Conservation (phyloP, 2,888 invertebrate species). For the Electrophaes corylata region DNA sequence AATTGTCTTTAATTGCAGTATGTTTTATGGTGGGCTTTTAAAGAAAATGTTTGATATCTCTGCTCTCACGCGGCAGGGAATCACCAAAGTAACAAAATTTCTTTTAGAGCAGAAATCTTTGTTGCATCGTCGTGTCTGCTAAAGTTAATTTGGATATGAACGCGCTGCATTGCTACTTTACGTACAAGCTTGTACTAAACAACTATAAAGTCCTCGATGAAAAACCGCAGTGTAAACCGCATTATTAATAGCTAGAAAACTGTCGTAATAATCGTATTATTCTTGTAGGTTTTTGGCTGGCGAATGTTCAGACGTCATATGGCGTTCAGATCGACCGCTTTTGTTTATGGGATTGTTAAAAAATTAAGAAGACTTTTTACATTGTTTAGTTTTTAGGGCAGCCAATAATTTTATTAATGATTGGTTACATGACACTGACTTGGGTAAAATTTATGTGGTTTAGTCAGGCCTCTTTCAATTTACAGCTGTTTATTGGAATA, state of each 20-base stretch:
- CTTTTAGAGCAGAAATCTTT: conserved; percentile 62
- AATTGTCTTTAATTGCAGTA: conserved; percentile 55
- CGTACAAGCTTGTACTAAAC: conserved; percentile 1
- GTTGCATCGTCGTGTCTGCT: conserved; percentile 55
- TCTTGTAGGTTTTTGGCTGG: conserved; percentile 61
- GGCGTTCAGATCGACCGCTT: conserved; percentile 71
- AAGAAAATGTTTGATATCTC: conserved; percentile 57
- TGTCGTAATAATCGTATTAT: conserved; percentile 65
- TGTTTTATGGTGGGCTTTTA: conserved; percentile 45
- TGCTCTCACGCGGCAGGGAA: conserved; percentile 61
- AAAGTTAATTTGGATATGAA: conserved; percentile 52
- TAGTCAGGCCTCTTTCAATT: conserved; percentile 33
- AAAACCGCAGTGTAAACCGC: conserved; percentile 49
- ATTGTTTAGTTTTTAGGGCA: conserved; percentile 54
- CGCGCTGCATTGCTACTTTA: conserved; percentile 57
- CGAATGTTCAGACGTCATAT: conserved; percentile 71
- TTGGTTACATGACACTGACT: conserved; percentile 53
- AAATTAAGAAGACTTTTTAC: conserved; percentile 61
- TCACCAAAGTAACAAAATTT: conserved; percentile 65
- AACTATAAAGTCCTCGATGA: conserved; percentile 10
- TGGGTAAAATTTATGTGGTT: conserved; percentile 40
- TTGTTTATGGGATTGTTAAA: conserved; percentile 73
- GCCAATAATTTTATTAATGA: conserved; percentile 56
- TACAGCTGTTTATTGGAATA: conserved; percentile 30
- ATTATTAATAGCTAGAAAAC: conserved; percentile 33